Conservation (phyloP, 1,140 invertebrate species). For the Tetragonula clypearis region DNA sequence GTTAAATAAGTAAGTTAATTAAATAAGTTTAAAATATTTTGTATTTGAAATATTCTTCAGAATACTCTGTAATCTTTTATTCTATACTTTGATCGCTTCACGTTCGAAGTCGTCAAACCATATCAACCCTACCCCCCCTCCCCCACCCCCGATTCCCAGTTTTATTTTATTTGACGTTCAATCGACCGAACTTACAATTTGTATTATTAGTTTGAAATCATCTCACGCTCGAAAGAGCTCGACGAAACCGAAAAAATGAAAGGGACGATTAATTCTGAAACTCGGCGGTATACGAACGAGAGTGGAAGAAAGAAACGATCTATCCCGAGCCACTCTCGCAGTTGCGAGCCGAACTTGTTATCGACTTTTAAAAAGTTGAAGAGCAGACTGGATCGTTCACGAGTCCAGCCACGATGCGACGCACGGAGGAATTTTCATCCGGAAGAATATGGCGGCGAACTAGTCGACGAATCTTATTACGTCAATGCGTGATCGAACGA, state of each 20-base stretch:
- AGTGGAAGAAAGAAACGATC: not conserved
- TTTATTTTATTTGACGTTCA: constrained; percentile 37
- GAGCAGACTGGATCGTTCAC: constrained; percentile 19
- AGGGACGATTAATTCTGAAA: constrained; percentile 18
- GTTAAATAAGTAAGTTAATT: too few species aligned
- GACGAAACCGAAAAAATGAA: not conserved
- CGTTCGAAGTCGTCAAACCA: too few species aligned
- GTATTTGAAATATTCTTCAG: not conserved
- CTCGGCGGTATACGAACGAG: not conserved
- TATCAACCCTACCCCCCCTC: too few species aligned
- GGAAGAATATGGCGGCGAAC: not conserved
- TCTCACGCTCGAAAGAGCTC: not conserved
- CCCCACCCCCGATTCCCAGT: too few species aligned
- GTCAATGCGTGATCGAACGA: constrained; percentile 19
- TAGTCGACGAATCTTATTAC: constrained; percentile 37
- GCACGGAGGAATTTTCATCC: not conserved
- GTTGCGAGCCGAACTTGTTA: constrained; percentile 23
- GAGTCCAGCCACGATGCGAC: not conserved
- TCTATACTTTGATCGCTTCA: not conserved
- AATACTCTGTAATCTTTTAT: not conserved
- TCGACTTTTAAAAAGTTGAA: constrained; percentile 31
- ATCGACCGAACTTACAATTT: constrained; percentile 2
- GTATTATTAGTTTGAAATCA: constrained; percentile 23
- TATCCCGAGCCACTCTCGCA: not conserved
- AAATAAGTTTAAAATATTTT: not conserved